Percentiles rank a stretch among this genome's conserved stretches.
These are phyloP conservation scores for Helicolenus hilgendorfi DNA, from an alignment of 2,797 vertebrate genomes.

Conservation along the genomic window DNA sequence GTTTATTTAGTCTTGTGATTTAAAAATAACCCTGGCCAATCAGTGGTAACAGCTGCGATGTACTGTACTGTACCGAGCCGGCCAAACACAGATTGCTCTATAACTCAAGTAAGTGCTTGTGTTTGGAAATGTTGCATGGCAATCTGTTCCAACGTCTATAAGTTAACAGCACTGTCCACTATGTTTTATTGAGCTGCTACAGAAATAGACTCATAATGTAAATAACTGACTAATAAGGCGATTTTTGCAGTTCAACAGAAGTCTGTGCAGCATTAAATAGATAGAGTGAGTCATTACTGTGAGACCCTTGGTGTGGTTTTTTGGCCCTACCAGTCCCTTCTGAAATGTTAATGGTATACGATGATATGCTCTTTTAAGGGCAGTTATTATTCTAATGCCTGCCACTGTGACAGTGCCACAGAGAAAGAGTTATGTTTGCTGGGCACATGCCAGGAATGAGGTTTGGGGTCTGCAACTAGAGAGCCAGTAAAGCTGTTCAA, in stretches of 20 bases:
- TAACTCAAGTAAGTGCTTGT: conserved; percentile 75
- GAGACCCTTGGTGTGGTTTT: conserved; percentile 53
- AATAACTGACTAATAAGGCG: conserved; percentile 63
- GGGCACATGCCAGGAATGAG: conserved; percentile 77
- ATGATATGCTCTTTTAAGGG: conserved; percentile 73
- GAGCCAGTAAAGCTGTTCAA: conserved; percentile 93
- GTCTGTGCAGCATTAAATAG: conserved; percentile 25
- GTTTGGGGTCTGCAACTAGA: conserved; percentile 92
- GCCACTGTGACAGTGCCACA: conserved; percentile 63
- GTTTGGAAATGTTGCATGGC: conserved; percentile 68
- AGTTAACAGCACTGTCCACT: conserved; percentile 47
- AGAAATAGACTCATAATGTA: conserved; percentile 58
- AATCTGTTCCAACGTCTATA: conserved; percentile 38
- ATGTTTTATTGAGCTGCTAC: conserved; percentile 23
- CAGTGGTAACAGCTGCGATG: conserved; percentile 84
- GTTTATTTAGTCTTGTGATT: conserved; percentile 74
- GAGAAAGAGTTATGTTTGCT: conserved; percentile 77
- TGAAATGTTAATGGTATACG: conserved; percentile 23
- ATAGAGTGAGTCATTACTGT: conserved; percentile 42
- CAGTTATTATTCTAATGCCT: conserved; percentile 71
- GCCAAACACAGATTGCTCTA: conserved; percentile 64
- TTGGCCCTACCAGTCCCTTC: neutral
- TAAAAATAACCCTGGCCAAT: conserved; percentile 86
- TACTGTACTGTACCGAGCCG: conserved; percentile 59
- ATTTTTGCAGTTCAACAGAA: conserved; percentile 21